A percentile compares a stretch with the other conserved stretches of the same genome.
Evolutionary conservation across 1,140 invertebrate species (phyloP).

Genomic region (Orius insidiosus): DNA sequence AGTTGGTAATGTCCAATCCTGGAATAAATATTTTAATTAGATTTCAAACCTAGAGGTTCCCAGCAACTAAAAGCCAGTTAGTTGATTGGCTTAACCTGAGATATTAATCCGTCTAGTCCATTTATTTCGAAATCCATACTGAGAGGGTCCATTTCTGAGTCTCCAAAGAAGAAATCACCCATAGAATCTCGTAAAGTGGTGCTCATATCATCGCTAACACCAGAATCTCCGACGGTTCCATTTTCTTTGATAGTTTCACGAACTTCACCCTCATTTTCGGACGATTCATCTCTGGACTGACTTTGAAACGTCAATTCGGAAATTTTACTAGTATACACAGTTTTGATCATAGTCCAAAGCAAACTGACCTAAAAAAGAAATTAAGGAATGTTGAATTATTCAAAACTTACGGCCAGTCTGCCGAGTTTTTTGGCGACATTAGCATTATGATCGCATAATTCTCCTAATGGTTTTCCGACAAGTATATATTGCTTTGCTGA

Average conservation of each 20-base stretch:
- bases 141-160: conserved; percentile 36
- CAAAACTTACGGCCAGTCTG: conserved; percentile 40
- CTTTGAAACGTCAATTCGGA: too few relatives aligned
- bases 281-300: too few relatives aligned
- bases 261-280: too few relatives aligned
- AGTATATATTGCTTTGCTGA: conserved; percentile 57
- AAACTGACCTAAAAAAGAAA: conserved; percentile 28
- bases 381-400: not conserved
- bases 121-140: conserved; percentile 26
- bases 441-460: conserved; percentile 80
- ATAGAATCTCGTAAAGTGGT: conserved; percentile 17
- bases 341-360: conserved; percentile 47
- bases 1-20: conserved; percentile 57
- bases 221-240: not conserved
- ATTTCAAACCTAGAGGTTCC: too few relatives aligned
- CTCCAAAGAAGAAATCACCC: conserved; percentile 55
- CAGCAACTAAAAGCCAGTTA: too few relatives aligned
- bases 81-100: too few relatives aligned
- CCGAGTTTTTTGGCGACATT: conserved; percentile 50
- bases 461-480: conserved; percentile 49
- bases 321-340: conserved; percentile 24
- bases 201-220: not conserved
- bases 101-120: conserved; percentile 12
- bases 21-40: too few relatives aligned
- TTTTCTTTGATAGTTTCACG: not conserved